Percentiles rank a stretch among this genome's conserved stretches.
Conservation (phyloP, 2,113 vertebrate genomes). For the human (Homo sapiens) region DNA sequence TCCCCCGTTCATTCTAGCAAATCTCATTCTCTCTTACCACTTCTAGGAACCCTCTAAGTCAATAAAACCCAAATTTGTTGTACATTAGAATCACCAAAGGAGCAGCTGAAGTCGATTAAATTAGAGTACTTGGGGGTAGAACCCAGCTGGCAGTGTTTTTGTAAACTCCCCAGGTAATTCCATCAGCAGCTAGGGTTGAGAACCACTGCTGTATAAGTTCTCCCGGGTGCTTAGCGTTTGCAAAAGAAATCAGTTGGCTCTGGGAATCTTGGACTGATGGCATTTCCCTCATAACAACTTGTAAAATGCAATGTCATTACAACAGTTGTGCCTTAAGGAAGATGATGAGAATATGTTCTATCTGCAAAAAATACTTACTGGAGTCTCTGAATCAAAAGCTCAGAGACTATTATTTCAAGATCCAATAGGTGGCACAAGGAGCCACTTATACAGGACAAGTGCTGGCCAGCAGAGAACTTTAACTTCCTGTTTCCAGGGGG, state of each 20-base stretch:
- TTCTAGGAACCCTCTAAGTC: background rate
- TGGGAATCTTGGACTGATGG: background rate
- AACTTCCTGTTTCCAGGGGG: background rate
- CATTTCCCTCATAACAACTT: background rate
- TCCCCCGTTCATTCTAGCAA: background rate
- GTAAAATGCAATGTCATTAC: background rate
- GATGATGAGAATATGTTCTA: background rate
- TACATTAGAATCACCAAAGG: background rate
- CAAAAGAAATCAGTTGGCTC: background rate
- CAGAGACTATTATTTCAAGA: slow-evolving; percentile 51
- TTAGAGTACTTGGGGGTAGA: background rate
- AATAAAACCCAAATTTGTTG: background rate
- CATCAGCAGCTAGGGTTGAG: background rate
- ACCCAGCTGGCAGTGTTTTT: background rate
- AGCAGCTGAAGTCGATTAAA: background rate
- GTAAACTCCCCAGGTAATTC: background rate
- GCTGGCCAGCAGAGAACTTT: background rate
- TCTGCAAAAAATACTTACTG: background rate
- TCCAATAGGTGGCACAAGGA: slow-evolving; percentile 73
- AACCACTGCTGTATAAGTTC: background rate
- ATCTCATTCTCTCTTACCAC: background rate
- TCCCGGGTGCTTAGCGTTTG: background rate
- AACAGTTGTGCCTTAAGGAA: background rate
- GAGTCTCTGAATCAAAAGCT: background rate
- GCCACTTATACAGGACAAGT: background rate